Evolutionary conservation across 2,113 vertebrate species (phyloP), one percentile per base, ranked within the genome.

Genomic region (Oryzias javanicus): DNA sequence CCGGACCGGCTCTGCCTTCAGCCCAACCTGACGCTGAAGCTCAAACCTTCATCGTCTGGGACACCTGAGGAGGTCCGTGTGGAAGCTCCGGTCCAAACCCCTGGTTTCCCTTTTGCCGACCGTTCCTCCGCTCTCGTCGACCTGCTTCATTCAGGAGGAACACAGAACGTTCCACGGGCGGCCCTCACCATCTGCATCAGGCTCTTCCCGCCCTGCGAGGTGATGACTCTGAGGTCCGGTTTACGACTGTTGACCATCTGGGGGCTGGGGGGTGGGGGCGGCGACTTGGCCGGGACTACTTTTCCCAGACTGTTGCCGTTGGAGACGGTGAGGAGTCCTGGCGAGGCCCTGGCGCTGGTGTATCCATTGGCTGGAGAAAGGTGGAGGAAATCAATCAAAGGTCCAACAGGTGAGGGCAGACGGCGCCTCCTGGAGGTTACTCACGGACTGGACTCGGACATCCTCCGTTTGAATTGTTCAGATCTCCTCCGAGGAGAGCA

Each of bases 361-460:
- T 99, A 99, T 76, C 97, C 97, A 0, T 99, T 99, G 46, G 94
- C 97, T 99, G 50, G 18, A n/a, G 55, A 72, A 52, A 70, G 53
- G 74, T 13, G 74, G 77, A 51, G 58, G 60, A 62, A 78, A 83
- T 80, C 74, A 67, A 79, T 78, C 27, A 40, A 57, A 79, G 74
- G 77, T 76, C 72, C 72, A 77, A 82, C 62, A 84, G 64, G 78
- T 80, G 76, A 76, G 64, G 45, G 47, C 55, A 76, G 64, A 62
- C 75, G 4, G 48, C 29, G 53, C 18, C 1, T n/a, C 25, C 4
- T 35, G 0, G 22, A 22, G 22, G 22, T 22, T 61, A 94, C 97
- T 99, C 79, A 99, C 96, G 94, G 16, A 99, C 96, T 10, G 97
- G 97, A 82, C 97, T 99, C 1, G 95, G 96, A 71, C 96, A 99